Evolutionary conservation across 2,888 invertebrate genomes (phyloP), one percentile per base, ranked within the genome.

Genomic region (Dasypogon diadema): DNA sequence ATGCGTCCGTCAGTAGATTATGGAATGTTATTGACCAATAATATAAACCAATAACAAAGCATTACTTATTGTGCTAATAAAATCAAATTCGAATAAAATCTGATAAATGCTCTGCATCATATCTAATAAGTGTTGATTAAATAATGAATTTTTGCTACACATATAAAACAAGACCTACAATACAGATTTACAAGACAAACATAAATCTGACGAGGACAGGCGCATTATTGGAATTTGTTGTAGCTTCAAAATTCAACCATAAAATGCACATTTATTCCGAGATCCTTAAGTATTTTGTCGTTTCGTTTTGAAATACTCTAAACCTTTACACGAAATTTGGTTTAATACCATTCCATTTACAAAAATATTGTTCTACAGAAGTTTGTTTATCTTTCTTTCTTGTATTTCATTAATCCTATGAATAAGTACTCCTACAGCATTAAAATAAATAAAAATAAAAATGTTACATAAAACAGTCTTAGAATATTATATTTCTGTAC

Each of bases 381-480:
- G 18, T 70, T 51, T 70, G 51, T 30, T 30, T 51, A n/a, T n/a
- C n/a, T n/a, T n/a, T n/a, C n/a, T n/a, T n/a, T n/a, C n/a, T n/a
- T n/a, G n/a, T n/a, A n/a, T n/a, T n/a, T n/a, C n/a, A n/a, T n/a
- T 68, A 70, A 54, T 54, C 22, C 54, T 70, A 54, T 26, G 10
- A 46, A 46, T 54, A 24, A 34, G n/a, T 70, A 21, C 18, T 51
- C 51, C 54, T 70, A 70, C 14, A 68, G 30, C 34, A 30, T 56
- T 34, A 70, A 70, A 70, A 34, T 18, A 54, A 70, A 14, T 18
- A 30, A 70, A 70, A 70, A 54, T 70, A 18, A 16, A 68, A 68
- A 26, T 30, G 51, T 34, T 70, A 70, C 30, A 21, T 70, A 70
- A 70, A 70, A 70, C 70, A 70, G 70, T 70, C 70, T 70, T 70